phyloP scores from a whole-genome alignment of 2,888 invertebrate species.

The Steinernema carpocapsae region DNA sequence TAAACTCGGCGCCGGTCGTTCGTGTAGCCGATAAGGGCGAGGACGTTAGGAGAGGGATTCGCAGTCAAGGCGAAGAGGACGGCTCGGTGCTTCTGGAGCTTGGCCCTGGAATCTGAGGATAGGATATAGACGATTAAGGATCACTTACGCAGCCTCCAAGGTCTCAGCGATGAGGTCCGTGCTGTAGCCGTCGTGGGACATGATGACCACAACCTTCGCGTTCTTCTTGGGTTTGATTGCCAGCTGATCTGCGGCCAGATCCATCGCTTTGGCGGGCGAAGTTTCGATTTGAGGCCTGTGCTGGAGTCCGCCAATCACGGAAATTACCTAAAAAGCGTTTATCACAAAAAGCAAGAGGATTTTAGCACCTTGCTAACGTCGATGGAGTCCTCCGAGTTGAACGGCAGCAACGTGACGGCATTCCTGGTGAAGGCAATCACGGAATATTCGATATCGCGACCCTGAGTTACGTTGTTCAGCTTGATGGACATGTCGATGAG shows the following conservation, averaged over 20 bases:
- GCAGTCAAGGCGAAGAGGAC: slow-evolving; percentile 48
- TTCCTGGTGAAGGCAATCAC: slow-evolving; percentile 22
- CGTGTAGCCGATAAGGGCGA: slow-evolving; percentile 48
- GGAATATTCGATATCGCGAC: neutral
- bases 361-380: slow-evolving; percentile 20
- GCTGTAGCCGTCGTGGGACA: slow-evolving; percentile 52
- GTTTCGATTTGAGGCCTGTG: slow-evolving; percentile 44
- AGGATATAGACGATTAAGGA: too few relatives aligned
- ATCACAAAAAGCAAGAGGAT: slow-evolving; percentile 13
- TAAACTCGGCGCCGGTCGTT: slow-evolving; percentile 39
- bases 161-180: slow-evolving; percentile 52
- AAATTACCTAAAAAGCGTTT: slow-evolving; percentile 40
- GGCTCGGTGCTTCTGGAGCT: slow-evolving; percentile 33
- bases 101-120: slow-evolving; percentile 20
- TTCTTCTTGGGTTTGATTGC: slow-evolving; percentile 18
- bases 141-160: slow-evolving; percentile 47
- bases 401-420: slow-evolving; percentile 3
- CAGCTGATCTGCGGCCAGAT: slow-evolving; percentile 43
- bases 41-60: slow-evolving; percentile 39
- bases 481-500: slow-evolving; percentile 24
- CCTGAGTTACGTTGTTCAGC: neutral
- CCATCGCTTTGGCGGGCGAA: slow-evolving; percentile 50
- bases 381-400: slow-evolving; percentile 3
- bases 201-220: slow-evolving; percentile 45
- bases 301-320: slow-evolving; percentile 40